Conservation (phyloP, 2,113 vertebrate species). For the Takifugu flavidus region DNA sequence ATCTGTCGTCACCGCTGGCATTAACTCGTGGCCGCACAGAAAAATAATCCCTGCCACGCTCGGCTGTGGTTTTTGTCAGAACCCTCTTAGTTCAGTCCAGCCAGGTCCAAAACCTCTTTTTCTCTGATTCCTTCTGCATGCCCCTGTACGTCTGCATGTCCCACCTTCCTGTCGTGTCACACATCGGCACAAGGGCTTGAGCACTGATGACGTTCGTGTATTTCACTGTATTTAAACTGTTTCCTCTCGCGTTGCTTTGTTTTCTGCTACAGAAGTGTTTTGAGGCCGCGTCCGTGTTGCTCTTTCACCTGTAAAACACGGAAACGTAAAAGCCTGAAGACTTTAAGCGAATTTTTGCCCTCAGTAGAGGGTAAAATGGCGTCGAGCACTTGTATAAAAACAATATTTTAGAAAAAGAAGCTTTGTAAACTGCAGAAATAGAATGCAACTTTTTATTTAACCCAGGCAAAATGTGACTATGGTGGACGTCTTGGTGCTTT, state of each 20-base stretch:
- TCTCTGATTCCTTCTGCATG: constrained; percentile 79
- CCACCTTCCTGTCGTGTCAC: constrained; percentile 58
- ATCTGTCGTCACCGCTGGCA: too few species aligned
- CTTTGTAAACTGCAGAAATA: constrained; percentile 61
- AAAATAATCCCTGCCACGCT: too few species aligned
- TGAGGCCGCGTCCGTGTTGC: constrained; percentile 67
- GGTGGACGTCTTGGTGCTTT: constrained; percentile 43
- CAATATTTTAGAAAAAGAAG: constrained; percentile 74
- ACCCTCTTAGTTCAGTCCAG: constrained; percentile 28
- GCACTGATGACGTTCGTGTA: constrained; percentile 63
- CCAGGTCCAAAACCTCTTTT: constrained; percentile 42
- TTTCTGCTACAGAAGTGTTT: constrained; percentile 35
- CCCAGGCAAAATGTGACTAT: constrained; percentile 38
- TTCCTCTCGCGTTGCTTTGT: constrained; percentile 27
- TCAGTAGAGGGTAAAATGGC: constrained; percentile 70
- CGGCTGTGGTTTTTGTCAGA: constrained; percentile 11
- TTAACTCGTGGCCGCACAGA: too few species aligned
- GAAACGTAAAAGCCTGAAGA: constrained; percentile 71
- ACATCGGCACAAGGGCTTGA: constrained; percentile 69
- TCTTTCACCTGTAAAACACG: constrained; percentile 78
- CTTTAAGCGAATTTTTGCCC: constrained; percentile 71
- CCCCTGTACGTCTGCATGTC: constrained; percentile 83
- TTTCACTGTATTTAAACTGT: constrained; percentile 59
- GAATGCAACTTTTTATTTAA: constrained; percentile 54
- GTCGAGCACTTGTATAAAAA: constrained; percentile 86